A percentile compares a stretch with the other conserved stretches of the same genome.
Conservation (phyloP, 2,113 vertebrate genomes). For the Tor tambroides region DNA sequence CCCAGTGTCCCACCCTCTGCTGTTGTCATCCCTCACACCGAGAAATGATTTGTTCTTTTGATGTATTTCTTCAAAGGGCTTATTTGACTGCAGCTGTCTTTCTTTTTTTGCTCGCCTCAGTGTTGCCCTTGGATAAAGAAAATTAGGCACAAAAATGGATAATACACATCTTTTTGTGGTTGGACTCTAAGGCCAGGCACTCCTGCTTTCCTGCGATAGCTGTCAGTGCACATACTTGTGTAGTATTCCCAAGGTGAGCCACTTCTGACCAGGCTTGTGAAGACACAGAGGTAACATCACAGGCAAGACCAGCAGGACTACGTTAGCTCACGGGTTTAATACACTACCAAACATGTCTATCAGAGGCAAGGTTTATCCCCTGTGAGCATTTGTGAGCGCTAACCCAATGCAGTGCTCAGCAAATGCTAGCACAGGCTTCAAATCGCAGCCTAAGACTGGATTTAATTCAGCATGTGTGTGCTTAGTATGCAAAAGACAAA, state of each 20-base stretch:
- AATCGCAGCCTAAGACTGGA: constrained; percentile 1
- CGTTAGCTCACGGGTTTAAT: constrained; percentile 1
- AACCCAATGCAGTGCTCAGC: background rate
- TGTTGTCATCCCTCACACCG: constrained; percentile 59
- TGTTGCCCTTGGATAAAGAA: constrained; percentile 68
- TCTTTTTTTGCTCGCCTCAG: constrained; percentile 64
- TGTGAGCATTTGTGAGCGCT: background rate
- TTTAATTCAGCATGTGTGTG: background rate
- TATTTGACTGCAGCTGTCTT: constrained; percentile 70
- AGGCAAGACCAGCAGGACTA: background rate
- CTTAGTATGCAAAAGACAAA: constrained; percentile 1
- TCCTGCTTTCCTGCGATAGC: background rate
- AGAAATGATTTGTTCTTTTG: constrained; percentile 70
- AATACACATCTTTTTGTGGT: constrained; percentile 47
- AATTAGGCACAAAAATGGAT: constrained; percentile 63
- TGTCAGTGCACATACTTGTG: background rate
- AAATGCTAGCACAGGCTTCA: background rate
- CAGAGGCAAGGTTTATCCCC: background rate
- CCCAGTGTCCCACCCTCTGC: constrained; percentile 20
- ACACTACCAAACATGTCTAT: constrained; percentile 23
- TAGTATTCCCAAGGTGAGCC: background rate
- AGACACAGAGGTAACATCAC: constrained; percentile 7
- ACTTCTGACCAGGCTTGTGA: background rate
- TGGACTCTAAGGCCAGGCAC: constrained; percentile 32
- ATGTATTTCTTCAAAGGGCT: constrained; percentile 76